Conservation (phyloP, 1,140 invertebrate species). For the Hylaeus anthracinus region DNA sequence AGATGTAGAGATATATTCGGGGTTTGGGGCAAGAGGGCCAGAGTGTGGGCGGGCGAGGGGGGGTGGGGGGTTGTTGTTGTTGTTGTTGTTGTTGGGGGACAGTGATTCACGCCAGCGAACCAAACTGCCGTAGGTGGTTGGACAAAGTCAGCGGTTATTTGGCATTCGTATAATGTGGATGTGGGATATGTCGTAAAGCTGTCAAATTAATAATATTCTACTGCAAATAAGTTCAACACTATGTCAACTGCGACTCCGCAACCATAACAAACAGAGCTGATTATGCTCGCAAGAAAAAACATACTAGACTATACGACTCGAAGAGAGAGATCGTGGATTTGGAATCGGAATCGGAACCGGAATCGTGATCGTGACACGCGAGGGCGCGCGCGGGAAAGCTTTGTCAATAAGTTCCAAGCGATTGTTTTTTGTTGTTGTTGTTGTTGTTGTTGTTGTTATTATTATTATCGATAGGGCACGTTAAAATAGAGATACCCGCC, state of each 20-base stretch:
- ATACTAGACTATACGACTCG: background rate
- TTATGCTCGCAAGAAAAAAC: conserved; percentile 23
- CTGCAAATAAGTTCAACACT: conserved; percentile 82
- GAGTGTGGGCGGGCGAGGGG: conserved; percentile 23
- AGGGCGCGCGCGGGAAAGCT: conserved; percentile 37
- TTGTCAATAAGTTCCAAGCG: conserved; percentile 40
- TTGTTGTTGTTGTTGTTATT: too few species aligned
- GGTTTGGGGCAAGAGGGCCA: background rate
- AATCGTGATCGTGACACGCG: conserved; percentile 23
- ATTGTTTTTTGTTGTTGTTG: background rate
- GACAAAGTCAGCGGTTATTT: conserved; percentile 66
- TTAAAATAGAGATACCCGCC: too few species aligned
- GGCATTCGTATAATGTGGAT: conserved; percentile 69
- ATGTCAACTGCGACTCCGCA: conserved; percentile 81
- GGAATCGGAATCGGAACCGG: conserved; percentile 7
- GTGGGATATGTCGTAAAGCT: conserved; percentile 77
- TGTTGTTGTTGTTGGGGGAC: too few species aligned
- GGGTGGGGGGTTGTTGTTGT: background rate
- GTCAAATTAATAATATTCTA: conserved; percentile 82
- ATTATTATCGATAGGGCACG: too few species aligned
- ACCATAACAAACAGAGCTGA: conserved; percentile 78
- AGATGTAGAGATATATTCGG: conserved; percentile 36
- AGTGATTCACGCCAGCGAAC: conserved; percentile 74
- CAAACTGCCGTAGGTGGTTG: conserved; percentile 65
- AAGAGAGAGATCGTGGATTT: conserved; percentile 26